Evolutionary conservation across 1,140 invertebrate genomes (phyloP), one percentile per base, ranked within the genome.

Genomic region (Lucilia sericata): DNA sequence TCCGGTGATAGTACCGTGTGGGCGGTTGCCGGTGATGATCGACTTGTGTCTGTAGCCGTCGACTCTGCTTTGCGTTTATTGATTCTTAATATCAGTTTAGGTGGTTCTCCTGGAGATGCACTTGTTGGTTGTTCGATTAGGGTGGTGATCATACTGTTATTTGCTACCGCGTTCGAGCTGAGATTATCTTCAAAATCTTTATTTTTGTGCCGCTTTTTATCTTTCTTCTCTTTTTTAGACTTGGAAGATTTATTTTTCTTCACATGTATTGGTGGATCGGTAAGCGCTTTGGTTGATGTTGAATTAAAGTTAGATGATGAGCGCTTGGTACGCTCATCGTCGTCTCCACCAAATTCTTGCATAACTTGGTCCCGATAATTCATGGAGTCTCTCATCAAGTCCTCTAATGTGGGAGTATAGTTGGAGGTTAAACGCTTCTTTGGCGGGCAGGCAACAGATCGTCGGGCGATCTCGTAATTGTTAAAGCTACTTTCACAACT

Each of bases 331-430:
- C 84, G 85, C 85, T 93, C 94, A 14, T 93, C 92, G 83, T 95
- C 94, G 75, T 94, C 94, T 86, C 94, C 93, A 80, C 95, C 94
- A 86, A 97, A 97, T 87, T 95, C 95, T 12, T 96, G 95, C 94
- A 96, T 96, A 0, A 96, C 94, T 92, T 94, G 94, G 75, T 95
- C 93, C n/a, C 96, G 92, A 90, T 94, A 97, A 87, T 96, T 97
- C 96, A 98, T 97, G 85, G 95, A 96, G 86, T 97, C 96, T 8
- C 95, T 93, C 84, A 94, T 95, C 8, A 97, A 91, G 85, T 97
- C 96, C 89, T 96, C 96, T 87, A 95, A 94, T 82, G 92, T 94
- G 0, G 95, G 95, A 30, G 92, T 93, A 65, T 92, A 92, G 84
- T 94, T 93, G 85, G 92, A 93, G 55, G 93, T 93, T 49, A 95